Percentiles rank a stretch among this genome's conserved stretches.
Conservation (phyloP, 2,797 vertebrate species). For the Clarias pachynema region DNA sequence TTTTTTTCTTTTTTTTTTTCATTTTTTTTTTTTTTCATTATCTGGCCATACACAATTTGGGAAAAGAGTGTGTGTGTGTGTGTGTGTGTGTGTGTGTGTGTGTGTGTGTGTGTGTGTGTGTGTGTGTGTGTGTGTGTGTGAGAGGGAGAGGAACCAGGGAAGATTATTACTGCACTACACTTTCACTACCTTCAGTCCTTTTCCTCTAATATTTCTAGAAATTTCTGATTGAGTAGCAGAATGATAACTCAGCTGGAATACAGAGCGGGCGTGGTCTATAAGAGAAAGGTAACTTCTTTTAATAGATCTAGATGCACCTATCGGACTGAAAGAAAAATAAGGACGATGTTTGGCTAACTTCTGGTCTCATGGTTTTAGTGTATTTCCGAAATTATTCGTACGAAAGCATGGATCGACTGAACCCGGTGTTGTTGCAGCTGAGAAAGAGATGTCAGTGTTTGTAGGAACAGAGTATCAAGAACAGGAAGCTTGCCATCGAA, state of each 20-base stretch:
- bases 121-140: slow-evolving; percentile 58
- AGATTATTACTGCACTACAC: slow-evolving; percentile 76
- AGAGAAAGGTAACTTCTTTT: background rate
- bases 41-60: slow-evolving; percentile 75
- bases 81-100: slow-evolving; percentile 22
- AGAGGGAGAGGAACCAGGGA: slow-evolving; percentile 48
- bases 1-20: slow-evolving; percentile 50
- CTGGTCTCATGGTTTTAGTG: background rate
- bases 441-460: background rate
- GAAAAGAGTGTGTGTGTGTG: slow-evolving; percentile 39
- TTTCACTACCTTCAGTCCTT: slow-evolving; percentile 69
- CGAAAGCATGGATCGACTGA: background rate
- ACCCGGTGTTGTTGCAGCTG: background rate
- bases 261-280: background rate
- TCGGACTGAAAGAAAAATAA: slow-evolving; percentile 38
- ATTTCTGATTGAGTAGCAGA: background rate
- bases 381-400: background rate
- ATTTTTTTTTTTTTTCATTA: slow-evolving; percentile 47
- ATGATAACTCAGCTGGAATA: background rate
- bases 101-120: slow-evolving; percentile 58
- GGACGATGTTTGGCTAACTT: background rate
- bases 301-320: background rate
- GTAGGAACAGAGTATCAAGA: slow-evolving; percentile 1
- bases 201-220: slow-evolving; percentile 51
- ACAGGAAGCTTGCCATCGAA: slow-evolving; percentile 1